phyloP scores from a whole-genome alignment of 2,113 vertebrate species.

The Eupsittula cactorum region DNA sequence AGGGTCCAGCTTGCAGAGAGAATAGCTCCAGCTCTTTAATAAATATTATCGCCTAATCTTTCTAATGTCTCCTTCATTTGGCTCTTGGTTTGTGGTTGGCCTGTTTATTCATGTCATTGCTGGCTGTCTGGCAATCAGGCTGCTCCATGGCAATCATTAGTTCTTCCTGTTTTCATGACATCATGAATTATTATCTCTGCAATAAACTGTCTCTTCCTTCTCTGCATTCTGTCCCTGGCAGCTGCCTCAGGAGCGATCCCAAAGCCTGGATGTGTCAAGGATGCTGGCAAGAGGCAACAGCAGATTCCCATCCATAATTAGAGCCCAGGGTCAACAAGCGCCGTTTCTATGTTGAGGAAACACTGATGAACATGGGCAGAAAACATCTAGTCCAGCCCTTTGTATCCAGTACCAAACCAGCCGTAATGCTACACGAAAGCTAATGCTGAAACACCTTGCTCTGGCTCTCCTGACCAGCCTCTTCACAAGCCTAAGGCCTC shows the following conservation, averaged over 20 bases:
- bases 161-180: slow-evolving; percentile 55
- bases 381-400: neutral
- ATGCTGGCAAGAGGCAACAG: neutral
- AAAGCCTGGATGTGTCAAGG: neutral
- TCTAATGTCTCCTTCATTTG: neutral
- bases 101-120: neutral
- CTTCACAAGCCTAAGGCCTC: neutral
- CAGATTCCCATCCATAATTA: neutral
- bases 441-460: neutral
- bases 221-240: neutral
- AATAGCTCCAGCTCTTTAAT: slow-evolving; percentile 15
- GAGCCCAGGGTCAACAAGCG: neutral
- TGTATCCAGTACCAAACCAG: neutral
- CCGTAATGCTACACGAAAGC: neutral
- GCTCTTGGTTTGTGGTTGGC: neutral
- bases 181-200: slow-evolving; percentile 60
- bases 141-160: slow-evolving; percentile 16
- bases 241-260: neutral
- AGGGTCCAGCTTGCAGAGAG: neutral
- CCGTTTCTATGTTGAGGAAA: neutral
- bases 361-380: neutral
- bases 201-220: slow-evolving; percentile 3
- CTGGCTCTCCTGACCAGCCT: neutral
- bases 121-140: slow-evolving; percentile 31
- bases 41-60: slow-evolving; percentile 30